phyloP scores from a whole-genome alignment of 2,113 vertebrate genomes.

The Theropithecus gelada region DNA sequence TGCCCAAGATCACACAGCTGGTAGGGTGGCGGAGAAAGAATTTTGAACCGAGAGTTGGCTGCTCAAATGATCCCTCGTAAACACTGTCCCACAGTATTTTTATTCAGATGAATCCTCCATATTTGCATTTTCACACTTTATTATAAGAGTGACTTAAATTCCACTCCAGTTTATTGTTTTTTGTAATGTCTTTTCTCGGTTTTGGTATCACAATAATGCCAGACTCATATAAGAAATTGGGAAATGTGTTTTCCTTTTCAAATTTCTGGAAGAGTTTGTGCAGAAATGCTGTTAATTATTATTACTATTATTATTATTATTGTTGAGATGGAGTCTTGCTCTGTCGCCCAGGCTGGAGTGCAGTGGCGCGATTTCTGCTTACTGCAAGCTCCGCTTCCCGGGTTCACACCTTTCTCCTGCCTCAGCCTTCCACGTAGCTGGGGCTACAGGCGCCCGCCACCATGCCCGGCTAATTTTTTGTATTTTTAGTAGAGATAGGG shows the following conservation, averaged over 20 bases:
- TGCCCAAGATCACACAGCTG: neutral
- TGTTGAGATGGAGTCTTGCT: no score
- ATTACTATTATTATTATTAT: no score
- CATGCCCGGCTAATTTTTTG: no score
- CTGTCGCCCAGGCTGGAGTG: no score
- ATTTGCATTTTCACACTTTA: neutral
- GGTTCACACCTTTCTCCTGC: no score
- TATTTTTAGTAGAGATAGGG: no score
- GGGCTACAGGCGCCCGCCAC: no score
- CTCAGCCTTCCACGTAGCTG: no score
- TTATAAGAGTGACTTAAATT: neutral
- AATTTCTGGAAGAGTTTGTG: neutral
- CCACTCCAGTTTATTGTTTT: neutral
- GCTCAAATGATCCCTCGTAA: neutral
- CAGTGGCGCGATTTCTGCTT: fast-evolving
- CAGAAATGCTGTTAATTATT: neutral
- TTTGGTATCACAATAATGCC: neutral
- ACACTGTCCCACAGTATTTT: fast-evolving
- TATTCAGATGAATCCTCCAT: neutral
- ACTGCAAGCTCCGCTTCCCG: no score
- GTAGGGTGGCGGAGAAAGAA: neutral
- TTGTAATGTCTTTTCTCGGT: neutral
- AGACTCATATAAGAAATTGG: neutral
- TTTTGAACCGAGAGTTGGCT: neutral
- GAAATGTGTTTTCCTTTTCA: neutral